A percentile compares a stretch with the other conserved stretches of the same genome.
These are phyloP conservation scores for Lasioglossum vierecki DNA, from an alignment of 2,888 invertebrate species.

Conservation along the genomic window DNA sequence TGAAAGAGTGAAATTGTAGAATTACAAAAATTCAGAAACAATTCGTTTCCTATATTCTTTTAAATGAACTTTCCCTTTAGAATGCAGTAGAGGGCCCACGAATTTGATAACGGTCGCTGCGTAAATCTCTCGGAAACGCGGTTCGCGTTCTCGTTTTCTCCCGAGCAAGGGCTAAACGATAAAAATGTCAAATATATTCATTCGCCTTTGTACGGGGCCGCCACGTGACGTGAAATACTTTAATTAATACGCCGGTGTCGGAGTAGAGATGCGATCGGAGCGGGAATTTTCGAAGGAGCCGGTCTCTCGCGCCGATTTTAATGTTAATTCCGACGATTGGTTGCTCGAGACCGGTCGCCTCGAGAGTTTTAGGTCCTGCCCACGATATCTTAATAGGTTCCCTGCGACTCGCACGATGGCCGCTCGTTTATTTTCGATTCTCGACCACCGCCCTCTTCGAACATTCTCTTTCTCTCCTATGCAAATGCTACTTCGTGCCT, in stretches of 20 bases:
- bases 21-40: too few relatives aligned
- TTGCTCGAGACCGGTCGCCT: conserved; percentile 58
- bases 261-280: conserved; percentile 43
- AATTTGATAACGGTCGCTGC: conserved; percentile 5
- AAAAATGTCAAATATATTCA: conserved; percentile 72
- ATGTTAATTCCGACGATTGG: conserved; percentile 79
- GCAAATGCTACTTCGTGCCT: not conserved
- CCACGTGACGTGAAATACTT: conserved; percentile 55
- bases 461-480: not conserved
- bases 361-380: conserved; percentile 75
- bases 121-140: conserved; percentile 15
- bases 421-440: conserved; percentile 54
- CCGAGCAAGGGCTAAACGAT: conserved; percentile 34
- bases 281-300: conserved; percentile 52
- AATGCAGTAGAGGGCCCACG: not conserved
- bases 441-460: conserved; percentile 37
- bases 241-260: conserved; percentile 70
- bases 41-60: too few relatives aligned
- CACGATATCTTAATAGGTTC: conserved; percentile 83
- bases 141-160: not conserved
- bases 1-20: too few relatives aligned
- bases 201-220: conserved; percentile 48
- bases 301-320: conserved; percentile 46
- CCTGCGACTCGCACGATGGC: conserved; percentile 67
- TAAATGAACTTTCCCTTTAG: too few relatives aligned